Evolutionary conservation across 2,888 invertebrate species (phyloP).

Genomic region (Eupithecia centaureata): DNA sequence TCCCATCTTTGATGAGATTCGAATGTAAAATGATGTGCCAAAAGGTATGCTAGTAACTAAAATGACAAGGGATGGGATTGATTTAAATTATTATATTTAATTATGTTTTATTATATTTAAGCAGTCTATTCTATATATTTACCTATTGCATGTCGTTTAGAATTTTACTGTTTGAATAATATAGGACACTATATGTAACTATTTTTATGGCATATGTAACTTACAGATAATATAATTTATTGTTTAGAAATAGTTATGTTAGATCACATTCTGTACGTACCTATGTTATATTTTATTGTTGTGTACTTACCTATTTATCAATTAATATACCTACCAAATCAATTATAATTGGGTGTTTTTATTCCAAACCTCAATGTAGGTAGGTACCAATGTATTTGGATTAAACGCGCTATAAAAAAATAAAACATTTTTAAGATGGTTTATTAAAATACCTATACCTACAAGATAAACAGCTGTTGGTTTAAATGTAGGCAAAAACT

Average conservation of each 20-base stretch:
- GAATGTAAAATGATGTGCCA: conserved; percentile 28
- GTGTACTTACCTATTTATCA: conserved; percentile 33
- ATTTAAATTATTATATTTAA: conserved; percentile 4
- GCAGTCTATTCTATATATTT: conserved; percentile 10
- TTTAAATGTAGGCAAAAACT: no score
- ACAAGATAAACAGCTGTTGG: no score
- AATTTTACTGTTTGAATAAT: not conserved
- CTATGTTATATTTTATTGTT: conserved; percentile 31
- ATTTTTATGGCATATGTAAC: conserved; percentile 8
- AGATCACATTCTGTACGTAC: not conserved
- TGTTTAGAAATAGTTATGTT: conserved; percentile 4
- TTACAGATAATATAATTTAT: conserved; percentile 20
- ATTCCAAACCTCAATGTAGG: conserved; percentile 16
- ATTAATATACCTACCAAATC: conserved; percentile 34
- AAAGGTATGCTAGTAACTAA: conserved; percentile 14
- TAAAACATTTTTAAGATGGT: not conserved
- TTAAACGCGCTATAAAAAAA: no score
- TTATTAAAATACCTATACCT: not conserved
- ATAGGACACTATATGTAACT: not conserved
- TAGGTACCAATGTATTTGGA: no score
- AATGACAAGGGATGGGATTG: conserved; percentile 25
- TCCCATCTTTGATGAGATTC: conserved; percentile 14
- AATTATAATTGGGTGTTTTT: conserved; percentile 24
- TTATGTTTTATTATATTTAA: conserved; percentile 6
- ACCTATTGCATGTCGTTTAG: conserved; percentile 6